Base-by-base conservation (phyloP, 1,140 invertebrate genomes). In the Bombus waltoni region DNA sequence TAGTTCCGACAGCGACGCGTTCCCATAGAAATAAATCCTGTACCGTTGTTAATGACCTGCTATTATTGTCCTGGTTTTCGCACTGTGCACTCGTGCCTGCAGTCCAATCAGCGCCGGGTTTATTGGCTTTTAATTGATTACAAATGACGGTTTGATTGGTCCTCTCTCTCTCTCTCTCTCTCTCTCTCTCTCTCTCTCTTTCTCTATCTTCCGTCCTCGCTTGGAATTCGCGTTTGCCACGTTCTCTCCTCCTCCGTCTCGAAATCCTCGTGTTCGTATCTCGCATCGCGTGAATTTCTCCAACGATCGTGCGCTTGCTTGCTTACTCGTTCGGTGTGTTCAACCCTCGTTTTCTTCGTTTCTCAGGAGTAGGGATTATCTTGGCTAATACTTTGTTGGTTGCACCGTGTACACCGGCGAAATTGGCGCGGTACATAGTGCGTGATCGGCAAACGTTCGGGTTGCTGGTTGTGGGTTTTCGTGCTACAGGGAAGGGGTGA, bases 81-180 rank as follows among this genome's bases (percentile, higher is more conserved):
- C 88, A 81, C 86, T 85, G 81, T 73, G 81, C 77, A 80, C 90
- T 90, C 90, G 87, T 91, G 90, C 83, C 88, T 91, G 88, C 90
- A 93, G 93, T 93, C 93, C 94, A 94, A 95, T 95, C 94, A 93
- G 92, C 92, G 85, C 81, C 84, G 87, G 91, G 93, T 94, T 95
- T 94, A 95, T 95, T 95, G 94, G 92, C 93, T 94, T 94, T 95
- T 95, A 95, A 95, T 95, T 95, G 94, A 95, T 95, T 95, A 95
- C 94, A 95, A 95, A 95, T 94, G 94, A 93, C 93, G 92, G 92
- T 93, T 94, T 93, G 93, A 95, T 95, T 95, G 93, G 94, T 85
- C 90, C 88, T 93, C 91, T 91, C 87, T 18, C 89, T 88, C 73
- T 53, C 18, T 18, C 89, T 88, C 77, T 32, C 1, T 32, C 32